Evolutionary conservation across 2,888 invertebrate species (phyloP).

Genomic region (Pomacea canaliculata): DNA sequence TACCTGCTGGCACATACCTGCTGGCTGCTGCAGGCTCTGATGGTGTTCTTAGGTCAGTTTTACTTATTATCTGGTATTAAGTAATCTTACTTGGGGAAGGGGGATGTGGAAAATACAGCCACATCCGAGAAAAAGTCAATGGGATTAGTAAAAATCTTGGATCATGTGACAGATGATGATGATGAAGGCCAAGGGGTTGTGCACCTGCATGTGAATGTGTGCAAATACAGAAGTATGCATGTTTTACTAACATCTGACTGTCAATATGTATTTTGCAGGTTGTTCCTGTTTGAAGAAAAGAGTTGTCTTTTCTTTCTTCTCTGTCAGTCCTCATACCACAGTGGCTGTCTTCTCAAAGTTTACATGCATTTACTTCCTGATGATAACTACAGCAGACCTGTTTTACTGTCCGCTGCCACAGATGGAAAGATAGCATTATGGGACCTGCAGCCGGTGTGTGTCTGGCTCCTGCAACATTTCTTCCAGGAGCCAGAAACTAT

Average conservation of each 20-base stretch:
- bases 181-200: not conserved
- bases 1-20: conserved; percentile 37
- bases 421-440: conserved; percentile 81
- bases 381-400: conserved; percentile 26
- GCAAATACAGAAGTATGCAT: not conserved
- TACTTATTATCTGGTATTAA: too few species aligned
- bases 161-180: not conserved
- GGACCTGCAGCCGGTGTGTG: conserved; percentile 49
- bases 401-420: conserved; percentile 78
- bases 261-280: conserved; percentile 37
- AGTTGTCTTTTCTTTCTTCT: conserved; percentile 44
- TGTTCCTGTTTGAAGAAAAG: conserved; percentile 50
- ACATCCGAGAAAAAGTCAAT: too few species aligned
- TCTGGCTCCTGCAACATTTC: not conserved
- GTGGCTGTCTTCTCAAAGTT: conserved; percentile 80
- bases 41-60: conserved; percentile 52
- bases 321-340: conserved; percentile 71
- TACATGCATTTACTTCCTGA: conserved; percentile 57
- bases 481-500: too few species aligned
- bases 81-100: too few species aligned
- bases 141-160: not conserved
- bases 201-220: not conserved
- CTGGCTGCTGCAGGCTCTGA: conserved; percentile 61
- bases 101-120: too few species aligned
- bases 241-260: not conserved